Evolutionary conservation across 2,113 vertebrate genomes (phyloP).

Genomic region (Thymallus thymallus): DNA sequence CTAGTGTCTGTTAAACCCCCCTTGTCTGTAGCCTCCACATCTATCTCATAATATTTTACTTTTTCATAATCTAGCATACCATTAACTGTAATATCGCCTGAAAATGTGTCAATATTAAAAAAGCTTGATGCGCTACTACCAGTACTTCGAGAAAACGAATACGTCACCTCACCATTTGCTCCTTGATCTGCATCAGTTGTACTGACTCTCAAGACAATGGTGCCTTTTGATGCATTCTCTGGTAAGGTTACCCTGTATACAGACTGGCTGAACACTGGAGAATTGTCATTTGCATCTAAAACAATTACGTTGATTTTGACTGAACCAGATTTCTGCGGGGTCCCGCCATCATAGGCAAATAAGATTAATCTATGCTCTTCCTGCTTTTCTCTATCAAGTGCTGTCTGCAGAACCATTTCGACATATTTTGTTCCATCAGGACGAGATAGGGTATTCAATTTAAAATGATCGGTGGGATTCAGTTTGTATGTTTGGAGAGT

Average conservation of each 20-base stretch:
- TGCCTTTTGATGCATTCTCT: conserved; percentile 61
- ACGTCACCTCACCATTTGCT: conserved; percentile 56
- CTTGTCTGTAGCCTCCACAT: conserved; percentile 76
- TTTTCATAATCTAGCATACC: conserved; percentile 78
- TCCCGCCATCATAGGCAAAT: conserved; percentile 72
- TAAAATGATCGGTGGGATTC: conserved; percentile 66
- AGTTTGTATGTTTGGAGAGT: conserved; percentile 71
- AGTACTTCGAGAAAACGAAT: conserved; percentile 63
- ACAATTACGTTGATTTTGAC: conserved; percentile 68
- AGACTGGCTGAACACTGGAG: conserved; percentile 66
- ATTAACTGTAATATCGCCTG: conserved; percentile 70
- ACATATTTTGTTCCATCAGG: conserved; percentile 68
- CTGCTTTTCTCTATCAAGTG: conserved; percentile 68
- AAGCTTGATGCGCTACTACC: conserved; percentile 30
- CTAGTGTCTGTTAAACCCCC: conserved; percentile 69
- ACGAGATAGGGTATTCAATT: conserved; percentile 62
- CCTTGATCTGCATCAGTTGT: conserved; percentile 71
- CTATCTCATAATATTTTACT: conserved; percentile 67
- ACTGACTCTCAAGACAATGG: conserved; percentile 53
- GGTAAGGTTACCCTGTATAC: conserved; percentile 56
- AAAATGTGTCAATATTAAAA: conserved; percentile 65
- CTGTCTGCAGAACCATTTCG: conserved; percentile 70
- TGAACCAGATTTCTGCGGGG: conserved; percentile 66
- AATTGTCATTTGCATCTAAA: conserved; percentile 74
- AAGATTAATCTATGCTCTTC: conserved; percentile 62